These are phyloP conservation scores for Drosophila basisetae DNA, from an alignment of 2,888 invertebrate species.

Conservation along the genomic window DNA sequence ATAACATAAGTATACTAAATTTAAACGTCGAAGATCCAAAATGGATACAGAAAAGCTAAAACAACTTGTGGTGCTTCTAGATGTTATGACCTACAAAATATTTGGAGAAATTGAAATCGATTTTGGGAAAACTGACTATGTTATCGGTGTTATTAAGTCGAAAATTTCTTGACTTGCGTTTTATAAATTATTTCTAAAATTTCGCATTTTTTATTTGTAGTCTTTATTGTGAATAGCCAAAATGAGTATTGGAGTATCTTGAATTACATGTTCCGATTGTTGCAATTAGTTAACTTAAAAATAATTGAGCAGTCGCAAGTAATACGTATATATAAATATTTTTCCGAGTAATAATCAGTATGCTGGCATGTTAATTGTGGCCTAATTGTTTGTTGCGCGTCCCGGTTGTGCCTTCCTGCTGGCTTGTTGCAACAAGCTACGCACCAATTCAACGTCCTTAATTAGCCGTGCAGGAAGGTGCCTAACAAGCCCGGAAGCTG, in stretches of 20 bases:
- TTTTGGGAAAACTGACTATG: not conserved
- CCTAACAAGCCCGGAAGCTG: slow-evolving; percentile 62
- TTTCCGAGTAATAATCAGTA: slow-evolving; percentile 3
- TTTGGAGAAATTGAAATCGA: not conserved
- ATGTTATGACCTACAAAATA: not conserved
- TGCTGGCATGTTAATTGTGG: slow-evolving; percentile 50
- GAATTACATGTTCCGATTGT: not conserved
- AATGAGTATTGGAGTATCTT: not conserved
- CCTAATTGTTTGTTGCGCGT: slow-evolving; percentile 52
- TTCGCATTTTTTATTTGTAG: not conserved
- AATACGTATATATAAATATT: not conserved
- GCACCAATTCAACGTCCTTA: slow-evolving; percentile 42
- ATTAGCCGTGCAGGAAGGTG: slow-evolving; percentile 64
- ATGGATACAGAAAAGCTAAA: not conserved
- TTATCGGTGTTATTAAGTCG: not conserved
- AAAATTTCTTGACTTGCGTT: not conserved
- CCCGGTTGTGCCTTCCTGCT: slow-evolving; percentile 34
- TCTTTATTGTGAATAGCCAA: not conserved
- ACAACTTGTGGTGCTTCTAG: not conserved
- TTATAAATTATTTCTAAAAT: not conserved
- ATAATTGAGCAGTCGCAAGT: not conserved
- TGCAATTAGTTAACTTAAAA: not conserved
- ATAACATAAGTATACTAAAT: not conserved
- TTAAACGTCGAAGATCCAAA: not conserved
- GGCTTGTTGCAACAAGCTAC: slow-evolving; percentile 37